Conservation (phyloP, 2,113 vertebrate genomes). For the Anhinga rufa region DNA sequence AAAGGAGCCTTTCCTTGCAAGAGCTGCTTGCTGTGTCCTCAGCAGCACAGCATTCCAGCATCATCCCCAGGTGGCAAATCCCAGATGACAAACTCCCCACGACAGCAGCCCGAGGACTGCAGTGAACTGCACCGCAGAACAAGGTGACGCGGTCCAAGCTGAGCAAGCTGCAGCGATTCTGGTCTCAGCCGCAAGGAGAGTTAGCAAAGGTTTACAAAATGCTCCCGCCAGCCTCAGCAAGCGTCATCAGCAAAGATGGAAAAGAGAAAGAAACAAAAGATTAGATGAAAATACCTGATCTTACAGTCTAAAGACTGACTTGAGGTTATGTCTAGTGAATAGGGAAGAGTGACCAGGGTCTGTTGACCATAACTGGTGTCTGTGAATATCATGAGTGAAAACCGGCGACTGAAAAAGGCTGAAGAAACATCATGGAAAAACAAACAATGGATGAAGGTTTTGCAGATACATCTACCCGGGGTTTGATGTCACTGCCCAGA, state of each 20-base stretch:
- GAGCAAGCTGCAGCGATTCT: accelerated
- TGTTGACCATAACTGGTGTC: background rate
- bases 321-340: background rate
- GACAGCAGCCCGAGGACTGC: background rate
- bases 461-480: background rate
- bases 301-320: background rate
- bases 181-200: background rate
- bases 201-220: background rate
- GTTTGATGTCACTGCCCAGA: background rate
- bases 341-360: background rate
- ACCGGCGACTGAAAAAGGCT: background rate
- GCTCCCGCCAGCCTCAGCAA: background rate
- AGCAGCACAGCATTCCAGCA: background rate
- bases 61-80: background rate
- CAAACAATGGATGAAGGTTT: background rate
- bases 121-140: accelerated
- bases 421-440: background rate
- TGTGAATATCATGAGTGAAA: background rate
- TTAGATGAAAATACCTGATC: background rate
- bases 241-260: accelerated
- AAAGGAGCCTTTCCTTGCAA: background rate
- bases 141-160: background rate
- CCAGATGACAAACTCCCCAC: background rate
- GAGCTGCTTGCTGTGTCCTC: background rate
- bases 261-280: background rate